Evolutionary conservation across 2,113 vertebrate genomes (phyloP).

Genomic region (Ammodytes dubius): DNA sequence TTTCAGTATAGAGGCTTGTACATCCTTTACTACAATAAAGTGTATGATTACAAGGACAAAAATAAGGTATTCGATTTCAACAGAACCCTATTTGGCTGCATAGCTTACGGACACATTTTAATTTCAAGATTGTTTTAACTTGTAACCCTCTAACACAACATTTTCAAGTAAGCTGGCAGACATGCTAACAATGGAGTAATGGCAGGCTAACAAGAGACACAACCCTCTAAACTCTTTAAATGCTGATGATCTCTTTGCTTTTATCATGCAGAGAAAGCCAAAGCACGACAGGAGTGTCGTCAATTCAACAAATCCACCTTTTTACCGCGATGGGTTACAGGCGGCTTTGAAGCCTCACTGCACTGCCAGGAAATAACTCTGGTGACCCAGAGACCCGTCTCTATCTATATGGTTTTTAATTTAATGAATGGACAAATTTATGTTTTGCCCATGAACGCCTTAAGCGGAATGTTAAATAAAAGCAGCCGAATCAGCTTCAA

Average conservation of each 20-base stretch:
- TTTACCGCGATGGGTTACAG: not conserved
- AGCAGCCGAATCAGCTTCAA: not conserved
- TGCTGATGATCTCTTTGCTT: not conserved
- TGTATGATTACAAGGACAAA: too few relatives aligned
- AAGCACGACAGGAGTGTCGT: slow-evolving; percentile 8
- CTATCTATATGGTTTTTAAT: not conserved
- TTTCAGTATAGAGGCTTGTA: too few relatives aligned
- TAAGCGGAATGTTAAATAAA: not conserved
- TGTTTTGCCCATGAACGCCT: not conserved
- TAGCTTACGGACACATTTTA: too few relatives aligned
- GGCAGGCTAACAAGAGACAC: too few relatives aligned
- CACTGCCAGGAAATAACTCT: not conserved
- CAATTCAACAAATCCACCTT: not conserved
- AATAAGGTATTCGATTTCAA: too few relatives aligned
- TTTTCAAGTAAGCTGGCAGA: not conserved
- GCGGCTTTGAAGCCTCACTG: not conserved
- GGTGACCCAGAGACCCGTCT: not conserved
- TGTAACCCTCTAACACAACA: not conserved
- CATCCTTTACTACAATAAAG: too few relatives aligned
- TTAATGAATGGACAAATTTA: not conserved
- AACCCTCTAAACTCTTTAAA: not conserved
- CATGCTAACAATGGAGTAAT: not conserved
- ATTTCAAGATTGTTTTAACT: too few relatives aligned
- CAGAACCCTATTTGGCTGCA: too few relatives aligned
- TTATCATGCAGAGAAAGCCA: not conserved